Conservation (phyloP, 2,113 vertebrate genomes). For the Gila orcuttii region DNA sequence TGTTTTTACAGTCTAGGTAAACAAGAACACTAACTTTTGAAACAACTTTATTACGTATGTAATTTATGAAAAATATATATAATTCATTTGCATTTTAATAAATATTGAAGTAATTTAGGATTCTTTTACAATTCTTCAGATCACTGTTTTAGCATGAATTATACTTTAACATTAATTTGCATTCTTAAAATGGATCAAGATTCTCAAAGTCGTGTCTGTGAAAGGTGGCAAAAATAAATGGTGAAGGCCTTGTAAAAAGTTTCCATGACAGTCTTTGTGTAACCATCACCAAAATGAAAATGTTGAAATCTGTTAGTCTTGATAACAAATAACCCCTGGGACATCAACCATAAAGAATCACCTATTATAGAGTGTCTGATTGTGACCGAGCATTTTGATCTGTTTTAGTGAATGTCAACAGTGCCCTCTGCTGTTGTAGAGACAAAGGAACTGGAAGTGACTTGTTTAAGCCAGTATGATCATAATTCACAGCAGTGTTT, state of each 20-base stretch:
- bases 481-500: background rate
- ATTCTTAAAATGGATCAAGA: background rate
- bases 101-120: background rate
- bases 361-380: background rate
- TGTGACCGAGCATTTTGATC: background rate
- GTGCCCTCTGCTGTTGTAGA: conserved; percentile 33
- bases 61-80: too few species aligned
- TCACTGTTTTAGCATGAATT: background rate
- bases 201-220: background rate
- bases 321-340: background rate
- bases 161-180: background rate
- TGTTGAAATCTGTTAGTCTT: too few species aligned
- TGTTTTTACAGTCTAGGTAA: too few species aligned
- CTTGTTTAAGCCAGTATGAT: background rate
- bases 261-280: background rate
- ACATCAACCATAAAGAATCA: background rate
- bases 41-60: too few species aligned
- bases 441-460: background rate
- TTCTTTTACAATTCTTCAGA: background rate
- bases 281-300: background rate
- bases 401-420: conserved; percentile 36
- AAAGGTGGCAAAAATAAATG: background rate
- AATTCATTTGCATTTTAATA: background rate
- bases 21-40: too few species aligned
- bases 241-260: too few species aligned